These are phyloP conservation scores for Dioctria linearis DNA, from an alignment of 2,888 invertebrate genomes.

Conservation along the genomic window DNA sequence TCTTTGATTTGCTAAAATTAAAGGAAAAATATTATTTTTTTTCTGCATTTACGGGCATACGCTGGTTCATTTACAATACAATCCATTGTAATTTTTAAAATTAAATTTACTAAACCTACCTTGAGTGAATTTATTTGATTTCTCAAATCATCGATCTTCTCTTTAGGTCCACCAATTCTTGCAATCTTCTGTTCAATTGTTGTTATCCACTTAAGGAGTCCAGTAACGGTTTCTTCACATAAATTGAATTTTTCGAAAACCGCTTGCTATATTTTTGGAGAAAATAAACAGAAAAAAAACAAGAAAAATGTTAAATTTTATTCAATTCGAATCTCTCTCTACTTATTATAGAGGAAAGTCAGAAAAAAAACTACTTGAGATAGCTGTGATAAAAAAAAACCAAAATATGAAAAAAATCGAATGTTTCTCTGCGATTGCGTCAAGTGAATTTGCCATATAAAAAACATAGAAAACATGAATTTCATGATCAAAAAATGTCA, in stretches of 20 bases:
- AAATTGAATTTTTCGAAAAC: slow-evolving; percentile 94
- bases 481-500: not conserved
- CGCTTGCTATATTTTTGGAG: slow-evolving; percentile 81
- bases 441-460: slow-evolving; percentile 29
- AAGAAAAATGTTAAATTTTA: slow-evolving; percentile 61
- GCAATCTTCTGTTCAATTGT: slow-evolving; percentile 88
- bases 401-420: slow-evolving; percentile 11
- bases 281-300: slow-evolving; percentile 54
- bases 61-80: not conserved
- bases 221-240: slow-evolving; percentile 89
- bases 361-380: slow-evolving; percentile 32
- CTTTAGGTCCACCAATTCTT: slow-evolving; percentile 88
- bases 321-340: not conserved
- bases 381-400: slow-evolving; percentile 50
- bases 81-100: not conserved
- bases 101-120: slow-evolving; percentile 70
- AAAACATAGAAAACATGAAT: slow-evolving; percentile 6
- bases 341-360: not conserved
- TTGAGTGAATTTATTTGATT: slow-evolving; percentile 92
- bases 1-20: slow-evolving; percentile 85
- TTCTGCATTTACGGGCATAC: too few relatives aligned
- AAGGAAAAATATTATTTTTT: slow-evolving; percentile 1
- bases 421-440: slow-evolving; percentile 40
- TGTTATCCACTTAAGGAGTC: slow-evolving; percentile 89
- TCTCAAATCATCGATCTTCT: slow-evolving; percentile 87